These are phyloP conservation scores for Sitodiplosis mosellana DNA, from an alignment of 1,140 invertebrate genomes.

Conservation along the genomic window DNA sequence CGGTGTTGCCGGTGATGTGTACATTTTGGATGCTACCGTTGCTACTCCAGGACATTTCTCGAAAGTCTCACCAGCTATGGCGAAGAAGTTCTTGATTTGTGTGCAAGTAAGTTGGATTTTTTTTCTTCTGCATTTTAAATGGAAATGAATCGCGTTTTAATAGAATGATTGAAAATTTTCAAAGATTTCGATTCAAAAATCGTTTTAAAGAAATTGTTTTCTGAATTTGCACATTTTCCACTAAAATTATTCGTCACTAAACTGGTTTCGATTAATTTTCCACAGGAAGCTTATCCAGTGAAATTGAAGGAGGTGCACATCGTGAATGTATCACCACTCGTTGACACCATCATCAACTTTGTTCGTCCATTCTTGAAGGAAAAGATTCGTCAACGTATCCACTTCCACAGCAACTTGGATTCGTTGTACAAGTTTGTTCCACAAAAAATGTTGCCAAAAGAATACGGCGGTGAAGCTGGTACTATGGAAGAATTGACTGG, in stretches of 20 bases:
- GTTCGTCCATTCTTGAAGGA: slow-evolving; percentile 72
- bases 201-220: background rate
- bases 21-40: slow-evolving; percentile 54
- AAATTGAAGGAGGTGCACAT: slow-evolving; percentile 71
- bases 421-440: slow-evolving; percentile 50
- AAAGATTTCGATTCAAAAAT: too few relatives aligned
- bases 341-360: slow-evolving; percentile 64
- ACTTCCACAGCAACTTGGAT: slow-evolving; percentile 51
- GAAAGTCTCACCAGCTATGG: slow-evolving; percentile 50
- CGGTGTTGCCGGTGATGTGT: slow-evolving; percentile 65
- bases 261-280: too few relatives aligned
- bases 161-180: too few relatives aligned
- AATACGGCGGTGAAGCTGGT: slow-evolving; percentile 59
- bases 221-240: too few relatives aligned
- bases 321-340: slow-evolving; percentile 60
- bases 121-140: background rate
- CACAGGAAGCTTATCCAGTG: slow-evolving; percentile 63
- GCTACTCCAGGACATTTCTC: slow-evolving; percentile 54
- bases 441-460: slow-evolving; percentile 42
- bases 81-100: slow-evolving; percentile 66
- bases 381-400: slow-evolving; percentile 65
- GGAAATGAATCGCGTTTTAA: too few relatives aligned
- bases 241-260: too few relatives aligned
- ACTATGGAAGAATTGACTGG: slow-evolving; percentile 48
- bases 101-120: slow-evolving; percentile 36